These are phyloP conservation scores for Corythoichthys intestinalis DNA, from an alignment of 2,113 vertebrate genomes.

Conservation along the genomic window DNA sequence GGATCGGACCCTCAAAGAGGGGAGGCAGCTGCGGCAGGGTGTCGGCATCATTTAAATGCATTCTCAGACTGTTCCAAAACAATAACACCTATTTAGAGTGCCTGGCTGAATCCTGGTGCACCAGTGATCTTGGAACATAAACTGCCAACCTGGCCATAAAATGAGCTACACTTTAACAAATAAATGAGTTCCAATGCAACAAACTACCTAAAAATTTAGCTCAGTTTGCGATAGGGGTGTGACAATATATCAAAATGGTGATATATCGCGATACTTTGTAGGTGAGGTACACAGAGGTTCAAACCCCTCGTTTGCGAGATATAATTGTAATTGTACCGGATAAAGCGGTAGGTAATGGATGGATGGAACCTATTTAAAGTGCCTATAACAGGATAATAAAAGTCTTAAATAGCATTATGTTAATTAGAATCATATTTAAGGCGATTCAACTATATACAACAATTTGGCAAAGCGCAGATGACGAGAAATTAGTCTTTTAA, in stretches of 20 bases:
- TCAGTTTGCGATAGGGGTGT: neutral
- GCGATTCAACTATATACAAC: no score
- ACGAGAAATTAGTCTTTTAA: no score
- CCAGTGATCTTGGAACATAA: neutral
- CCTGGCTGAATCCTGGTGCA: slow-evolving; percentile 16
- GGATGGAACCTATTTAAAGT: no score
- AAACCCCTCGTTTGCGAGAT: neutral
- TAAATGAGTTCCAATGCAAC: neutral
- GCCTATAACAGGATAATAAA: no score
- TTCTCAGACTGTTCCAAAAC: slow-evolving; percentile 65
- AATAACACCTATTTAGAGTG: slow-evolving; percentile 51
- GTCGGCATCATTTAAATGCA: slow-evolving; percentile 65
- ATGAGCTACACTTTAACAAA: neutral
- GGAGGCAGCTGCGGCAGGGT: slow-evolving; percentile 60
- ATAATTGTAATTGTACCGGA: neutral
- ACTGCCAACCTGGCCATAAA: neutral
- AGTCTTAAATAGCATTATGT: no score
- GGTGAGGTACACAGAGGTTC: no score
- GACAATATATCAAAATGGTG: no score
- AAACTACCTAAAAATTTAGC: neutral
- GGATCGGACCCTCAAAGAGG: slow-evolving; percentile 32
- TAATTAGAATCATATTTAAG: no score
- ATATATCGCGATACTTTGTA: no score
- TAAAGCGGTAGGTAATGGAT: no score
- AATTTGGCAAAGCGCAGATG: no score